A percentile compares a stretch with the other conserved stretches of the same genome.
phyloP scores from a whole-genome alignment of 1,140 invertebrate species.

The Spodoptera frugiperda region DNA sequence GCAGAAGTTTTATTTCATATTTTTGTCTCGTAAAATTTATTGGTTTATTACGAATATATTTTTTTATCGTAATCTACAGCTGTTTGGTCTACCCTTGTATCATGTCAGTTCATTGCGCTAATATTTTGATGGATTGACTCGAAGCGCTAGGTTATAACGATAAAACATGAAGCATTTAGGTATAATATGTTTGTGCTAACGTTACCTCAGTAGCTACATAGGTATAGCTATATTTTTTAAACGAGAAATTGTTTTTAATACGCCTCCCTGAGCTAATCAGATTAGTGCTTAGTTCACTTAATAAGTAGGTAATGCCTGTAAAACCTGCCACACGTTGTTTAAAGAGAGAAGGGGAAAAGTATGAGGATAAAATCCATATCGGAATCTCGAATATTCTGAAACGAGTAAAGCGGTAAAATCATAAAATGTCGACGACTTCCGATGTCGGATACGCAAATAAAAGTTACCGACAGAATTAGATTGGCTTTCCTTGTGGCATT shows the following conservation, averaged over 20 bases:
- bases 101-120: constrained; percentile 22
- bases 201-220: neutral
- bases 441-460: constrained; percentile 30
- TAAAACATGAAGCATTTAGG: constrained; percentile 11
- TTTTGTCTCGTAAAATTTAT: no score
- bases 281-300: constrained; percentile 31
- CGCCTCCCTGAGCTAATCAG: constrained; percentile 12
- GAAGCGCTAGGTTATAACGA: neutral
- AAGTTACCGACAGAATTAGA: constrained; percentile 21
- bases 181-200: neutral
- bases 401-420: constrained; percentile 9
- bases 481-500: constrained; percentile 9
- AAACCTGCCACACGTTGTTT: neutral
- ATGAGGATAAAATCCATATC: constrained; percentile 22
- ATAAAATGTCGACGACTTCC: constrained; percentile 44
- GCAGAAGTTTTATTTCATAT: no score
- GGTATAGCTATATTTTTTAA: constrained; percentile 3
- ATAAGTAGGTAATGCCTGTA: constrained; percentile 25
- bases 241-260: constrained; percentile 8
- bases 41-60: no score
- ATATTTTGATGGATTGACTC: constrained; percentile 47
- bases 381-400: constrained; percentile 34
- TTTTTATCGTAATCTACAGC: neutral
- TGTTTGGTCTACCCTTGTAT: constrained; percentile 2
- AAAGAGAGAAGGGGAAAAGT: neutral